Conservation (phyloP, 2,113 vertebrate species). For the Casuarius casuarius region DNA sequence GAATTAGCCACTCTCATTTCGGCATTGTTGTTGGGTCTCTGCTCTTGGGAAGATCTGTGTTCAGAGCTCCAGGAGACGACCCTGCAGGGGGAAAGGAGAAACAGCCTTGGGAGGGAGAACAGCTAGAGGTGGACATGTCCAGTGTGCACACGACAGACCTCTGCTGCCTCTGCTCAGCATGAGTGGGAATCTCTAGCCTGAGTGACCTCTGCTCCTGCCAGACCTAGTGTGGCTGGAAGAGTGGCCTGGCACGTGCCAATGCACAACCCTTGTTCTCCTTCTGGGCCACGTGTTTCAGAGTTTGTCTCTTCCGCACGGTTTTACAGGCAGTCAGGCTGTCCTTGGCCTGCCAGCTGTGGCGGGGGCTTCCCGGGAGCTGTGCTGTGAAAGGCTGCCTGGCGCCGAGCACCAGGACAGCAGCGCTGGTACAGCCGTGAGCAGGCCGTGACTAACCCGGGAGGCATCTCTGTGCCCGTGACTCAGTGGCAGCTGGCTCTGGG, state of each 20-base stretch:
- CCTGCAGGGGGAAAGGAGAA: not conserved
- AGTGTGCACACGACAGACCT: too few species aligned
- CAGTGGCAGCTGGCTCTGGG: not conserved
- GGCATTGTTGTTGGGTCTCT: not conserved
- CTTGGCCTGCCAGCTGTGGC: not conserved
- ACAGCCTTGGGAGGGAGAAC: not conserved
- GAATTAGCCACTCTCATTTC: slow-evolving; percentile 9
- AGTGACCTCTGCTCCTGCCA: not conserved
- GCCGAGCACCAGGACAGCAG: not conserved
- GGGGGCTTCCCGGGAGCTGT: not conserved
- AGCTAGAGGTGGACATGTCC: not conserved
- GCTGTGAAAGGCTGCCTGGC: not conserved
- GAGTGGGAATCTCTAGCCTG: not conserved
- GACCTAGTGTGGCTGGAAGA: not conserved
- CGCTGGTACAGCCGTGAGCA: not conserved
- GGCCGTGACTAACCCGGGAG: not conserved
- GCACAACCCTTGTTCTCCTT: not conserved
- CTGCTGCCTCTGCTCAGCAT: not conserved
- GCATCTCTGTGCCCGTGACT: not conserved
- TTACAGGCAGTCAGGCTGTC: not conserved
- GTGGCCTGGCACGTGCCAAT: rapidly evolving
- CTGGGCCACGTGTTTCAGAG: not conserved
- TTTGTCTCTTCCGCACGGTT: not conserved
- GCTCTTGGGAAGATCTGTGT: slow-evolving; percentile 43
- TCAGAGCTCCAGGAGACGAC: slow-evolving; percentile 52